Conservation (phyloP, 2,113 vertebrate genomes). For the Tyto alba region DNA sequence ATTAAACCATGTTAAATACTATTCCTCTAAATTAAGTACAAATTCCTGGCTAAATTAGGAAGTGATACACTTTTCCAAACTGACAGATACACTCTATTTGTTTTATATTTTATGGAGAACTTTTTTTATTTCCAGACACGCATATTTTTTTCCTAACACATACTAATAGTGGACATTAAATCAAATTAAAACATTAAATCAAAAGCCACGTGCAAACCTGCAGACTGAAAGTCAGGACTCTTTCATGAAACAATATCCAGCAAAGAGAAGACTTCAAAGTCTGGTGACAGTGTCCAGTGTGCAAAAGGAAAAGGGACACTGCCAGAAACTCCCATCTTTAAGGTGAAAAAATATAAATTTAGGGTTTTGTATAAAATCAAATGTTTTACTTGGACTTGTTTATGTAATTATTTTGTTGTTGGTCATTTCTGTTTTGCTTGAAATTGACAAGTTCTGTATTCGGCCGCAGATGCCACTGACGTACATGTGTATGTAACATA, state of each 20-base stretch:
- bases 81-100: background rate
- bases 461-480: background rate
- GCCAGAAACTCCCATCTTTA: background rate
- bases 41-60: conserved; percentile 30
- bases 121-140: background rate
- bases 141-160: background rate
- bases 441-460: conserved; percentile 15
- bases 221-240: background rate
- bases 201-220: background rate
- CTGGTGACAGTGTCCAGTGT: background rate
- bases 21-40: conserved; percentile 32
- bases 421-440: background rate
- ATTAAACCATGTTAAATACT: conserved; percentile 22
- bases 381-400: conserved; percentile 13
- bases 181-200: conserved; percentile 5
- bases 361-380: conserved; percentile 14
- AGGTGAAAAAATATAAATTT: background rate
- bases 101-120: background rate
- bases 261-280: background rate
- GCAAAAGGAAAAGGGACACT: background rate
- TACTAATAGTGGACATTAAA: background rate
- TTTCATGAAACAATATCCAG: background rate
- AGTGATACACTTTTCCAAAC: conserved; percentile 8
- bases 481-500: background rate
- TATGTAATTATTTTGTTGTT: conserved; percentile 23